phyloP scores from a whole-genome alignment of 1,140 invertebrate genomes.

The Drosophila burlai region DNA sequence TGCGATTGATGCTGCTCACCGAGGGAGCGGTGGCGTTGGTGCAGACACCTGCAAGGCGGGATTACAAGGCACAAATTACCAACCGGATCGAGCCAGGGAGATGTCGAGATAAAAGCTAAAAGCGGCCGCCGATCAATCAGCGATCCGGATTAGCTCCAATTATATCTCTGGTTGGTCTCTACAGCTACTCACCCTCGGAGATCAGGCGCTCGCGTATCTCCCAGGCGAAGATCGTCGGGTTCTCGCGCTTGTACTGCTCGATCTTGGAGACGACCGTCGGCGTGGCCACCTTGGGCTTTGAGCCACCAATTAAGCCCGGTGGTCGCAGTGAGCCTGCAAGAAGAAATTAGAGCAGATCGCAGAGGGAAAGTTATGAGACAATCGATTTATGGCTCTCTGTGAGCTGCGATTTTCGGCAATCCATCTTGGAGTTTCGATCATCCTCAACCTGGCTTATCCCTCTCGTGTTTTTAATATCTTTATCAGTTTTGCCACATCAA shows the following conservation, averaged over 20 bases:
- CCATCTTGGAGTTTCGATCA: conserved; percentile 22
- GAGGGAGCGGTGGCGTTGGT: conserved; percentile 96
- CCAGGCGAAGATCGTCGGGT: conserved; percentile 99
- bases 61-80: conserved; percentile 51
- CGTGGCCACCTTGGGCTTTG: conserved; percentile 99
- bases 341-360: conserved; percentile 13
- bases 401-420: conserved; percentile 38
- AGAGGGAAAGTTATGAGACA: conserved; percentile 28
- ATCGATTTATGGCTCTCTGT: conserved; percentile 34
- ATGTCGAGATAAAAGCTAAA: conserved; percentile 31
- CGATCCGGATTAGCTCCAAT: conserved; percentile 62
- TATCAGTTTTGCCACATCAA: conserved; percentile 60
- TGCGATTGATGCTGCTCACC: conserved; percentile 96
- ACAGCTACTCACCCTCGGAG: conserved; percentile 93
- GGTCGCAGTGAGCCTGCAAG: conserved; percentile 95
- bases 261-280: conserved; percentile 98
- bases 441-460: conserved; percentile 27
- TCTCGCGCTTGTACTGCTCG: conserved; percentile 98
- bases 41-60: conserved; percentile 88
- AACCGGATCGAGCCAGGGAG: conserved; percentile 8
- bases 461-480: conserved; percentile 67
- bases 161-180: conserved; percentile 23
- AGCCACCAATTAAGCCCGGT: conserved; percentile 98
- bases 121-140: conserved; percentile 58
- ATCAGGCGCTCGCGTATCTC: conserved; percentile 97